phyloP scores from a whole-genome alignment of 2,113 vertebrate species.

The Spilogale gracilis region DNA sequence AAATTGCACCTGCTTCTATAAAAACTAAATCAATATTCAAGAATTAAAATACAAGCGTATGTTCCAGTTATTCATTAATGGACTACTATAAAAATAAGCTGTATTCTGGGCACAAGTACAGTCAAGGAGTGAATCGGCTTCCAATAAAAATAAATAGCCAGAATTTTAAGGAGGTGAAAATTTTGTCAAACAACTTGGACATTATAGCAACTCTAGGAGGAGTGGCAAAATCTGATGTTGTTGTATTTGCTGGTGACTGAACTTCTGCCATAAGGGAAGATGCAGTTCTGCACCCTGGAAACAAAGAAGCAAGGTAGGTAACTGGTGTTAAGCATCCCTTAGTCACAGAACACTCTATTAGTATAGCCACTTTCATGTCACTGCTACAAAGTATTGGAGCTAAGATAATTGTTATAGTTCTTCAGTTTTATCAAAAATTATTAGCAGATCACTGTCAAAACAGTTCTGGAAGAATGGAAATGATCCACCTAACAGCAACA shows the following conservation, averaged over 20 bases:
- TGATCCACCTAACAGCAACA: not conserved
- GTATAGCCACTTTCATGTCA: not conserved
- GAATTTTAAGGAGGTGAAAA: constrained; percentile 37
- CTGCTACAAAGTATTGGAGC: not conserved
- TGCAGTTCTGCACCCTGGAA: not conserved
- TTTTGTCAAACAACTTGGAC: not conserved
- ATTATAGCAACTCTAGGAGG: not conserved
- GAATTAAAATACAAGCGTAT: constrained; percentile 57
- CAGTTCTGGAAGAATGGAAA: not conserved
- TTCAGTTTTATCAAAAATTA: not conserved
- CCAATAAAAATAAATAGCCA: constrained; percentile 26
- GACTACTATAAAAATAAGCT: constrained; percentile 32
- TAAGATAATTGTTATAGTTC: not conserved
- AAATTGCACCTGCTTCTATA: constrained; percentile 48
- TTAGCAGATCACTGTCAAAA: not conserved
- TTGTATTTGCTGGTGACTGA: not conserved
- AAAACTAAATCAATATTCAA: constrained; percentile 61
- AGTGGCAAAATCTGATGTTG: not conserved
- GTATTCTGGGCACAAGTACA: not conserved
- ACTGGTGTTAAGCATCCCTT: not conserved
- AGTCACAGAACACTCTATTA: not conserved
- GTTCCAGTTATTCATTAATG: constrained; percentile 50
- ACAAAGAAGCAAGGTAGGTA: not conserved
- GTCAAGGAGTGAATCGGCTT: constrained; percentile 22
- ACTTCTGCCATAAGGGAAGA: not conserved